phyloP scores from a whole-genome alignment of 2,888 invertebrate genomes.

The Chrysolina oricalcia region DNA sequence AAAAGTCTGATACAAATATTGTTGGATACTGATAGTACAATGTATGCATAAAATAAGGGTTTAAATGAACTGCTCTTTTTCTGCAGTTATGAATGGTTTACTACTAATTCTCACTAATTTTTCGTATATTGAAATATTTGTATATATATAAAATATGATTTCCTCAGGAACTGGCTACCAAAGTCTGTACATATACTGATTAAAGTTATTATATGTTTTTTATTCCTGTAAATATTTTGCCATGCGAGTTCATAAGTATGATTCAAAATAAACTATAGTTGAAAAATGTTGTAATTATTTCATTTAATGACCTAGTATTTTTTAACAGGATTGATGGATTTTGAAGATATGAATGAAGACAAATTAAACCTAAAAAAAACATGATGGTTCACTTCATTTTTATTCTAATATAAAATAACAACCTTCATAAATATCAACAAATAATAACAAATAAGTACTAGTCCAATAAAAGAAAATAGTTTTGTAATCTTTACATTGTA shows the following conservation, averaged over 20 bases:
- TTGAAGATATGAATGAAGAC: too few species aligned
- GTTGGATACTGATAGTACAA: conserved; percentile 58
- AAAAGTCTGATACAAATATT: conserved; percentile 58
- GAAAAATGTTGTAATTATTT: conserved; percentile 15
- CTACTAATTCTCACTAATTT: conserved; percentile 48
- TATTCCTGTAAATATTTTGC: conserved; percentile 63
- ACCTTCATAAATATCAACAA: conserved; percentile 7
- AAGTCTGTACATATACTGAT: conserved; percentile 62
- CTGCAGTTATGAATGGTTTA: conserved; percentile 44
- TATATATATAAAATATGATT: conserved; percentile 57
- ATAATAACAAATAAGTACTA: neutral
- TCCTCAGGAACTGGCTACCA: conserved; percentile 64
- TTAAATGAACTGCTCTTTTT: conserved; percentile 21
- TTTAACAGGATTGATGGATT: too few species aligned
- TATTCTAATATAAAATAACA: conserved; percentile 18
- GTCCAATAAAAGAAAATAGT: neutral
- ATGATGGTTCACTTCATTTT: neutral
- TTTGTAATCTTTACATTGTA: too few species aligned
- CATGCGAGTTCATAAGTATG: conserved; percentile 55
- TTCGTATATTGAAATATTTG: conserved; percentile 47
- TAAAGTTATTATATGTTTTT: conserved; percentile 59
- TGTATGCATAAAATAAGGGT: conserved; percentile 41
- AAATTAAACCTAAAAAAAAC: neutral
- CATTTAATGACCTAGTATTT: neutral
- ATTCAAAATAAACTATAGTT: conserved; percentile 52